Evolutionary conservation across 1,140 invertebrate species (phyloP).

Genomic region (Nasonia vitripennis): DNA sequence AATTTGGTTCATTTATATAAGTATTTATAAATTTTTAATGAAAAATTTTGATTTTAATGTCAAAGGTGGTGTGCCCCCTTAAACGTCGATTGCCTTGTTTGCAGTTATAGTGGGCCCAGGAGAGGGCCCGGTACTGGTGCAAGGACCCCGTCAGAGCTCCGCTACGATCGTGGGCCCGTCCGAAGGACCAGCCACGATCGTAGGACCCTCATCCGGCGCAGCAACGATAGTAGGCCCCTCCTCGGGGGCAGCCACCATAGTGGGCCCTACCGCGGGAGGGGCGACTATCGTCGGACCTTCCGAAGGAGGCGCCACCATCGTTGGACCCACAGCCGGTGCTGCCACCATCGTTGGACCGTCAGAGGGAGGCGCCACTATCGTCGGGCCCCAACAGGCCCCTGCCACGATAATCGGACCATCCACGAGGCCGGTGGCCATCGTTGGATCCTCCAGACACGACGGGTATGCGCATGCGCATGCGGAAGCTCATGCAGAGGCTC

Average conservation of each 20-base stretch:
- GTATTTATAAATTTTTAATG: no score
- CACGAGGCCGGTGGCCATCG: slow-evolving; percentile 48
- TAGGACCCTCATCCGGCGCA: slow-evolving; percentile 29
- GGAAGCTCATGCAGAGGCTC: slow-evolving; percentile 51
- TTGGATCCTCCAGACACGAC: slow-evolving; percentile 53
- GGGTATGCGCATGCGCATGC: neutral
- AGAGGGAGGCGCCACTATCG: slow-evolving; percentile 36
- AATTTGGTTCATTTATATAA: no score
- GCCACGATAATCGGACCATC: slow-evolving; percentile 52
- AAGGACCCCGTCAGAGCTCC: slow-evolving; percentile 12
- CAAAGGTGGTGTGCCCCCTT: no score
- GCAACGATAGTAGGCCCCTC: slow-evolving; percentile 19
- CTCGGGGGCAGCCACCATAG: neutral
- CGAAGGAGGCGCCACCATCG: slow-evolving; percentile 52
- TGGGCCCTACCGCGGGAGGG: neutral
- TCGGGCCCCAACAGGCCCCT: slow-evolving; percentile 48
- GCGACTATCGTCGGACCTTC: slow-evolving; percentile 15
- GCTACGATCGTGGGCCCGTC: slow-evolving; percentile 6
- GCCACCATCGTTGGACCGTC: slow-evolving; percentile 55
- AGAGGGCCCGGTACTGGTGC: slow-evolving; percentile 25
- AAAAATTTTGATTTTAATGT: no score
- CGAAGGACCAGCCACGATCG: slow-evolving; percentile 53
- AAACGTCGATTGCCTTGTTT: neutral
- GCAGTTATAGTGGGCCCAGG: slow-evolving; percentile 19
- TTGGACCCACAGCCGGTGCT: slow-evolving; percentile 54